These are phyloP conservation scores for Galendromus occidentalis DNA, from an alignment of 1,140 invertebrate species.

Conservation along the genomic window DNA sequence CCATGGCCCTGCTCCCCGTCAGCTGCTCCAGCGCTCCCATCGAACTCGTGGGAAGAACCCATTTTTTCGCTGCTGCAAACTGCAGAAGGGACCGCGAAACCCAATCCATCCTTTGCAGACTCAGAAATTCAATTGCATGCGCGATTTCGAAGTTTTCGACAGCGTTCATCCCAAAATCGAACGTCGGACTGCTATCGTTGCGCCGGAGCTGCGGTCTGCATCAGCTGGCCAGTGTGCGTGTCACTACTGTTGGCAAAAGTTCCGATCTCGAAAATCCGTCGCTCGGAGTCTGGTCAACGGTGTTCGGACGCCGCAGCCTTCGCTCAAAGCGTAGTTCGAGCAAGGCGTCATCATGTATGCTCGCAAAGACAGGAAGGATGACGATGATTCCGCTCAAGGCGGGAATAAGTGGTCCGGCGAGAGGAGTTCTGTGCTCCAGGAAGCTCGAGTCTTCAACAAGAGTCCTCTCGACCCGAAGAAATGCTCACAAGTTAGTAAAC, in stretches of 20 bases:
- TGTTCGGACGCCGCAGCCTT: not conserved
- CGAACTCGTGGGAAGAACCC: too few relatives aligned
- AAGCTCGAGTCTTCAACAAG: constrained; percentile 85
- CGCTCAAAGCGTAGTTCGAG: not conserved
- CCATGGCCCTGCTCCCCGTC: too few relatives aligned
- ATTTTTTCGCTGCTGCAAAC: too few relatives aligned
- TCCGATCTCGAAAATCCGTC: not conserved
- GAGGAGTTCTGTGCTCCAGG: constrained; percentile 33
- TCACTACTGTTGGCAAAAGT: not conserved
- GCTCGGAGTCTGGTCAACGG: not conserved
- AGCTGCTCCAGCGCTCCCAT: too few relatives aligned
- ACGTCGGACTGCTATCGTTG: not conserved
- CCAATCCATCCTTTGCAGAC: too few relatives aligned
- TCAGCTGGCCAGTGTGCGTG: not conserved
- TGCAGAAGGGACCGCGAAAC: too few relatives aligned
- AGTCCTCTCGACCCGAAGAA: constrained; percentile 88
- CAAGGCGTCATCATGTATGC: not conserved
- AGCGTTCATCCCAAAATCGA: too few relatives aligned
- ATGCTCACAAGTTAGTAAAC: constrained; percentile 51
- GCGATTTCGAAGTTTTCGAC: too few relatives aligned
- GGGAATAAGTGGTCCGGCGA: constrained; percentile 28
- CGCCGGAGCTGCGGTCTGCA: constrained; percentile 1
- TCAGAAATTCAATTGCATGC: too few relatives aligned
- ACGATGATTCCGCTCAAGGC: constrained; percentile 29
- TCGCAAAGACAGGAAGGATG: constrained; percentile 15